Evolutionary conservation across 2,888 invertebrate species (phyloP), one percentile per base, ranked within the genome.

Genomic region (Achlya flavicornis): DNA sequence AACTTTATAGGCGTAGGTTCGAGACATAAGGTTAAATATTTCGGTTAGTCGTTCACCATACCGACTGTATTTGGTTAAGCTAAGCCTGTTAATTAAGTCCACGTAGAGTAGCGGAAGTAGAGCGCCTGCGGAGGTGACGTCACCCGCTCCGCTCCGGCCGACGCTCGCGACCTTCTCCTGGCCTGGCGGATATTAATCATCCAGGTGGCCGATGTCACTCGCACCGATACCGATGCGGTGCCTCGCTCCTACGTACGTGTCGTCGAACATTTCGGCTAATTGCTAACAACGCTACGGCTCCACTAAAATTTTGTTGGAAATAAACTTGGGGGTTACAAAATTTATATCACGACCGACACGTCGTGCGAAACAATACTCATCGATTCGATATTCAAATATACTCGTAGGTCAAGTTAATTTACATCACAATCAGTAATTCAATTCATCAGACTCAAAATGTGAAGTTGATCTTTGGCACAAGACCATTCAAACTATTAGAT

Each of bases 151-250:
- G 82, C 78, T 75, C 75, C 80, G 82, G 78, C 41, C 41, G 53
- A 7, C 14, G 60, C 60, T 79, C 78, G 85, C 91, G 90, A 87
- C 91, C 91, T 91, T 91, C 90, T 84, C 86, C 81, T 81, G 76
- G 80, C 86, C 81, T 81, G 76, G 80, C 92, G 92, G 92, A 92
- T 91, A 92, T 93, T 92, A 93, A 92, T 93, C 92, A 93, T 90
- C 87, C 90, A 85, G 87, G 77, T 75, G 79, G 78, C 90, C 86
- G 87, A 76, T 74, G 79, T 77, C 76, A 79, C 75, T 69, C 75
- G 74, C 75, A 70, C 72, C 77, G 73, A 75, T 73, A 70, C 77
- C 67, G 53, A 19, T 53, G 57, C 58, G 58, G 61, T 62, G 61
- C 67, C 61, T 53, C 74, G 72, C 73, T 74, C 68, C 68, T 53